These are phyloP conservation scores for Ctenosaura bakeri DNA, from an alignment of 2,797 vertebrate species.

Conservation along the genomic window DNA sequence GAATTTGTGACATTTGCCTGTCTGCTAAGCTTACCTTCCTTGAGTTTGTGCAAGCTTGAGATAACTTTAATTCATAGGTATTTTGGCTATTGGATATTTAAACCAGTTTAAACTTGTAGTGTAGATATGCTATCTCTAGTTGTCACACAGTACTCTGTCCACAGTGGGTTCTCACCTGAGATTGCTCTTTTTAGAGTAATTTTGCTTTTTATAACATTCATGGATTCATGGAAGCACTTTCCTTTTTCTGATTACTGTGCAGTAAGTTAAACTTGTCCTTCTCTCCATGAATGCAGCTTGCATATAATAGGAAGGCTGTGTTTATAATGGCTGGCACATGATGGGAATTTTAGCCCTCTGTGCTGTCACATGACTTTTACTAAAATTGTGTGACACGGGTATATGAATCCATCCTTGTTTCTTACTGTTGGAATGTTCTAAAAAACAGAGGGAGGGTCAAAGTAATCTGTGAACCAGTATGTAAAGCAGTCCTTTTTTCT, in stretches of 20 bases:
- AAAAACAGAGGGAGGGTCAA: conserved; percentile 23
- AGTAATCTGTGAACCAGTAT: conserved; percentile 47
- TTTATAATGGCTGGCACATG: neutral
- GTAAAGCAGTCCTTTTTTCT: conserved; percentile 21
- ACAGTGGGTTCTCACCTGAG: neutral
- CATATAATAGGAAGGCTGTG: neutral
- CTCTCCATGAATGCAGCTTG: neutral
- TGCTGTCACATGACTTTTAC: conserved; percentile 10
- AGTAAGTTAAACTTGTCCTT: neutral
- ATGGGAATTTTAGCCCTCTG: neutral
- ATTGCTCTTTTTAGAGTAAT: neutral
- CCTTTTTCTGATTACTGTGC: neutral
- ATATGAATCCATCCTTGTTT: neutral
- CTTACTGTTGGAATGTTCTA: neutral
- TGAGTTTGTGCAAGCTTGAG: neutral
- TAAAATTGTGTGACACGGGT: neutral
- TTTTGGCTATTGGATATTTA: neutral
- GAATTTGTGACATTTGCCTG: neutral
- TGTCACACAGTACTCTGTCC: neutral
- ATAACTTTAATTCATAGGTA: neutral
- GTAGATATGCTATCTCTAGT: neutral
- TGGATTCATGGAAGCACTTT: neutral
- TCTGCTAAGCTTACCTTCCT: neutral
- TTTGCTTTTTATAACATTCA: neutral
- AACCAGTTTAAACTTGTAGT: neutral